Evolutionary conservation across 2,888 invertebrate genomes (phyloP).

Genomic region (Stratiomys singularior): DNA sequence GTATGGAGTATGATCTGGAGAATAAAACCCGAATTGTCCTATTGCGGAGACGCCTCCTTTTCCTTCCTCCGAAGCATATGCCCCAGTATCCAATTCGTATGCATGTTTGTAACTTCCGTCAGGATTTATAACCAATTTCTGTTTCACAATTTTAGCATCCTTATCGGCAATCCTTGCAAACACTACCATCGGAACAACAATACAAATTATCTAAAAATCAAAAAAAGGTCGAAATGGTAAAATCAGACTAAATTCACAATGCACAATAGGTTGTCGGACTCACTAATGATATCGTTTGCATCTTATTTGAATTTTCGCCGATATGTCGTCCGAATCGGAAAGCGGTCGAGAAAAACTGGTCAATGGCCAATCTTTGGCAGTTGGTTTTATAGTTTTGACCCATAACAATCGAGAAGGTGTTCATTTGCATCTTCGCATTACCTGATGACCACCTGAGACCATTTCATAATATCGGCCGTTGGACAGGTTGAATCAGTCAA

Average conservation of each 20-base stretch:
- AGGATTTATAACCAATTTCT: constrained; percentile 24
- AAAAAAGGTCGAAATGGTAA: not conserved
- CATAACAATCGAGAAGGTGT: not conserved
- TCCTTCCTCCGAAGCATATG: constrained; percentile 33
- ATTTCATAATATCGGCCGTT: constrained; percentile 13
- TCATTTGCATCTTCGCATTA: not conserved
- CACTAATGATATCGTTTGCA: constrained; percentile 27
- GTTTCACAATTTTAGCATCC: constrained; percentile 29
- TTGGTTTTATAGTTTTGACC: constrained; percentile 18
- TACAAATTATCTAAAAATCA: not conserved
- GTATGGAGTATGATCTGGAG: constrained; percentile 28
- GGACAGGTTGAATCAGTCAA: not conserved
- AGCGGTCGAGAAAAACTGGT: not conserved
- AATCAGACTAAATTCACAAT: not conserved
- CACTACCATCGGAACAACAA: not conserved
- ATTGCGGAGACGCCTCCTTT: constrained; percentile 24
- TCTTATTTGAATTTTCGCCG: not conserved
- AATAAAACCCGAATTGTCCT: constrained; percentile 36
- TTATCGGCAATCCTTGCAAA: not conserved
- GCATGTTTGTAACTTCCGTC: constrained; percentile 27
- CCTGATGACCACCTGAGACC: not conserved
- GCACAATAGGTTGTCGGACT: not conserved
- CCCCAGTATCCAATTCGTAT: constrained; percentile 26
- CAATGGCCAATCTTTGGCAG: not conserved
- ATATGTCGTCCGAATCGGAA: not conserved